These are phyloP conservation scores for Steatocranus sp. DNA, from an alignment of 2,797 vertebrate genomes.

Conservation along the genomic window DNA sequence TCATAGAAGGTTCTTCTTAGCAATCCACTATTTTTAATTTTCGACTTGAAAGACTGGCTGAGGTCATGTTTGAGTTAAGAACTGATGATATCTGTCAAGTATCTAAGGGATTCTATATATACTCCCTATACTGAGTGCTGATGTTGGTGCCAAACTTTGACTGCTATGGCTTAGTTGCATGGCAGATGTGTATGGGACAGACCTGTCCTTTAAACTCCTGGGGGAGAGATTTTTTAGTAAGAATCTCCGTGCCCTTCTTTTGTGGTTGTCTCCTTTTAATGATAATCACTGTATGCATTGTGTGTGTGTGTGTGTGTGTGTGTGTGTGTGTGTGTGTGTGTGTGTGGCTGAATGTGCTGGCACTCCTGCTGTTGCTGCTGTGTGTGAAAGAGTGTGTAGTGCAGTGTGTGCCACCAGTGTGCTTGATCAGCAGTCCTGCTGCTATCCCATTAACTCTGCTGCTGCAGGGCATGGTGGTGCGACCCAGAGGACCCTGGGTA, in stretches of 20 bases:
- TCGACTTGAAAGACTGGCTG: not conserved
- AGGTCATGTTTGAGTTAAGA: not conserved
- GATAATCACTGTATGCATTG: not conserved
- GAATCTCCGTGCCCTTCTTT: not conserved
- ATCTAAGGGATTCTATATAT: not conserved
- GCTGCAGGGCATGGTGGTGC: constrained; percentile 48
- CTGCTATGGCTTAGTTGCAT: not conserved
- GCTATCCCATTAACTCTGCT: constrained; percentile 65
- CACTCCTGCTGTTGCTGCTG: not conserved
- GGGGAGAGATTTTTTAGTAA: not conserved
- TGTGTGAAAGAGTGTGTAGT: not conserved
- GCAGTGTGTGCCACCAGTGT: constrained; percentile 23
- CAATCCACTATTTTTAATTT: not conserved
- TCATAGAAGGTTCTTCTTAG: not conserved
- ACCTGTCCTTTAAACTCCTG: not conserved
- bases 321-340: not conserved
- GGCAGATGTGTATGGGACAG: not conserved
- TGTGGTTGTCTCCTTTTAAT: constrained; percentile 13
- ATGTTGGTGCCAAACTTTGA: not conserved
- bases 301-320: not conserved
- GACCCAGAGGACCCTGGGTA: constrained; percentile 59
- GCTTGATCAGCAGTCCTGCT: constrained; percentile 67
- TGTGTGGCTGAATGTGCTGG: not conserved
- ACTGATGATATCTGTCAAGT: not conserved
- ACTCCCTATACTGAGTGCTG: not conserved